Evolutionary conservation across 2,888 invertebrate species (phyloP).

Genomic region (Drosophila maculinotata): DNA sequence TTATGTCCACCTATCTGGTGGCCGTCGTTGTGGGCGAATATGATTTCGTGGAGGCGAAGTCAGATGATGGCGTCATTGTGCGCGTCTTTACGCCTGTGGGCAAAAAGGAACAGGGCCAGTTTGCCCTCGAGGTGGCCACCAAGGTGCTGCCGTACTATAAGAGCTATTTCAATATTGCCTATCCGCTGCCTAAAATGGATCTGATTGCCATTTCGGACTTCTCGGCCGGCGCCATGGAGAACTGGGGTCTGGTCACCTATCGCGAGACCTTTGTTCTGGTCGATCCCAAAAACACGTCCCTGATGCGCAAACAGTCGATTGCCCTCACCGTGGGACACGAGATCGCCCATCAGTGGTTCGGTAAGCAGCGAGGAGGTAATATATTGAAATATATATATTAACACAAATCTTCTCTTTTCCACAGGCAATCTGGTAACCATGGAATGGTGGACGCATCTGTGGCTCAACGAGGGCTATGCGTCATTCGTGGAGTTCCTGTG

Average conservation of each 20-base stretch:
- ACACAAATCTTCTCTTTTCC: neutral
- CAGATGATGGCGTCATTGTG: slow-evolving; percentile 92
- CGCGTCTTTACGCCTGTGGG: slow-evolving; percentile 95
- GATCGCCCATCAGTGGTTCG: slow-evolving; percentile 99
- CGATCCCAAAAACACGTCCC: slow-evolving; percentile 95
- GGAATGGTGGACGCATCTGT: slow-evolving; percentile 99
- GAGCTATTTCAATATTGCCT: slow-evolving; percentile 96
- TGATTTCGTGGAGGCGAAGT: slow-evolving; percentile 94
- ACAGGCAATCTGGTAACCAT: slow-evolving; percentile 94
- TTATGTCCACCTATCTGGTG: slow-evolving; percentile 98
- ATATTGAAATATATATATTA: neutral
- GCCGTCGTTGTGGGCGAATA: slow-evolving; percentile 98
- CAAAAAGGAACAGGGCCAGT: slow-evolving; percentile 95
- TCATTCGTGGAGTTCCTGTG: slow-evolving; percentile 98
- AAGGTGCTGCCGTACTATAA: slow-evolving; percentile 97
- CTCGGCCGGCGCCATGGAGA: slow-evolving; percentile 98
- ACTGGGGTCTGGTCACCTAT: slow-evolving; percentile 98
- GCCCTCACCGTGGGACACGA: slow-evolving; percentile 96
- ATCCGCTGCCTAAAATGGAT: slow-evolving; percentile 98
- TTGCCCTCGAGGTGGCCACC: slow-evolving; percentile 96
- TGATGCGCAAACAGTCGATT: slow-evolving; percentile 93
- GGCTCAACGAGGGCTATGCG: slow-evolving; percentile 98
- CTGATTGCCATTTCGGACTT: slow-evolving; percentile 98
- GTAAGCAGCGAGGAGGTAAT: slow-evolving; percentile 85
- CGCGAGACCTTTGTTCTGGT: slow-evolving; percentile 96